Conservation (phyloP, 2,888 invertebrate genomes). For the Trichacis sp. region DNA sequence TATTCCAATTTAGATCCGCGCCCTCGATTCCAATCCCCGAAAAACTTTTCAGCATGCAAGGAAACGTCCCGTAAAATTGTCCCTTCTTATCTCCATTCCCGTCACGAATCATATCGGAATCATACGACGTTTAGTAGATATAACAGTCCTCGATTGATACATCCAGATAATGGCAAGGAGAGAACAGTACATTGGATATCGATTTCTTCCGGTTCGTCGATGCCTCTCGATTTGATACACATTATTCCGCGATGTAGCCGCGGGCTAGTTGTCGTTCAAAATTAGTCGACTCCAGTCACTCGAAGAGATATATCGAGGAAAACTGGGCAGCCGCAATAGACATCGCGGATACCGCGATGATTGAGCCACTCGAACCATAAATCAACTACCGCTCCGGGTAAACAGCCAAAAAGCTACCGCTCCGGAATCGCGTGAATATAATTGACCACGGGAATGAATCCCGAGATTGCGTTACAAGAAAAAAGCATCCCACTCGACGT, state of each 20-base stretch:
- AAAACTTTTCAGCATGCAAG: too few relatives aligned
- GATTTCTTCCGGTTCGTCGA: slow-evolving; percentile 8
- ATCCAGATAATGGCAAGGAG: background rate
- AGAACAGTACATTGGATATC: slow-evolving; percentile 1
- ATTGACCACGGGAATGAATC: too few relatives aligned
- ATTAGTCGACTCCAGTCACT: slow-evolving; percentile 6
- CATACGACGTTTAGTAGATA: background rate
- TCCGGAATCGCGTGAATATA: too few relatives aligned
- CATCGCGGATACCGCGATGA: background rate
- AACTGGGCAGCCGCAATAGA: background rate
- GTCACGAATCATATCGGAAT: background rate
- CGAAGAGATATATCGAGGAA: background rate
- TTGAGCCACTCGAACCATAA: background rate
- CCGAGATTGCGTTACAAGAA: too few relatives aligned
- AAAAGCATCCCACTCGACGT: background rate
- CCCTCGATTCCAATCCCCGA: too few relatives aligned
- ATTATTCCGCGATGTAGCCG: slow-evolving; percentile 4
- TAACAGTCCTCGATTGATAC: background rate
- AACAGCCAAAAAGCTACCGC: background rate
- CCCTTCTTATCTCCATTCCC: background rate
- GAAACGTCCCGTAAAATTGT: background rate
- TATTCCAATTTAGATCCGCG: too few relatives aligned
- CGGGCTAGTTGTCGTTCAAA: slow-evolving; percentile 11
- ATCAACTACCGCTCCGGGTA: background rate
- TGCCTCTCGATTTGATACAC: slow-evolving; percentile 6